A percentile compares a stretch with the other conserved stretches of the same genome.
Evolutionary conservation across 2,113 vertebrate species (phyloP).

Genomic region (Chlorocebus sabaeus): DNA sequence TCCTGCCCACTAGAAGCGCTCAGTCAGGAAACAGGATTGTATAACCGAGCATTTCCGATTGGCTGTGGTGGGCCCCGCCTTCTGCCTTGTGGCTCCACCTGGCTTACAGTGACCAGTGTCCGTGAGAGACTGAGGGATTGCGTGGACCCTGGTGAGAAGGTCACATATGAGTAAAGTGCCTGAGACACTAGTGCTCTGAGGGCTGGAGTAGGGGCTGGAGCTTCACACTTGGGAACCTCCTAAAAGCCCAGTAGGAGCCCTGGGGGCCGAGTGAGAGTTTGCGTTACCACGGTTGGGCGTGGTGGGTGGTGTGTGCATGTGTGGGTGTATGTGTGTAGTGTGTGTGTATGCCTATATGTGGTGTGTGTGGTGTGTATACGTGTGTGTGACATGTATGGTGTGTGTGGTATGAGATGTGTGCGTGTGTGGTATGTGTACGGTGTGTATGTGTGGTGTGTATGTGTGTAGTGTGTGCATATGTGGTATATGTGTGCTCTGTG

Average conservation of each 20-base stretch:
- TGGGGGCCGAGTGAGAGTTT: rapidly evolving
- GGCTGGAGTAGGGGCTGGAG: neutral
- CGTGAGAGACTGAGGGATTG: neutral
- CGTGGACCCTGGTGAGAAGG: rapidly evolving
- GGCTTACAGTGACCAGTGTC: too few relatives aligned
- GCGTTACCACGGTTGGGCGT: neutral
- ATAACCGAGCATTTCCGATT: neutral
- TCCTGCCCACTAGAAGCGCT: too few relatives aligned
- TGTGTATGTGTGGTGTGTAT: neutral
- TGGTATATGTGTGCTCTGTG: neutral
- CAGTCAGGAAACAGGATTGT: neutral
- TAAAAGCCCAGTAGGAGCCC: neutral
- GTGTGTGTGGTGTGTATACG: neutral
- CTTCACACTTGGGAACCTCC: neutral
- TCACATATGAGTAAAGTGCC: neutral
- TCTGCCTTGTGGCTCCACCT: neutral
- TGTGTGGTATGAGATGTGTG: neutral
- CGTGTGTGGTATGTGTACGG: neutral
- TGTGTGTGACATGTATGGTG: neutral
- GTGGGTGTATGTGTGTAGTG: neutral
- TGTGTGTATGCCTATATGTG: neutral
- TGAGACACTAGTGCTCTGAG: neutral
- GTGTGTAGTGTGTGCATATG: neutral
- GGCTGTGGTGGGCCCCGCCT: neutral
- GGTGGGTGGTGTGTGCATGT: neutral